phyloP scores from a whole-genome alignment of 2,797 vertebrate species.

The Cryptoprocta ferox region DNA sequence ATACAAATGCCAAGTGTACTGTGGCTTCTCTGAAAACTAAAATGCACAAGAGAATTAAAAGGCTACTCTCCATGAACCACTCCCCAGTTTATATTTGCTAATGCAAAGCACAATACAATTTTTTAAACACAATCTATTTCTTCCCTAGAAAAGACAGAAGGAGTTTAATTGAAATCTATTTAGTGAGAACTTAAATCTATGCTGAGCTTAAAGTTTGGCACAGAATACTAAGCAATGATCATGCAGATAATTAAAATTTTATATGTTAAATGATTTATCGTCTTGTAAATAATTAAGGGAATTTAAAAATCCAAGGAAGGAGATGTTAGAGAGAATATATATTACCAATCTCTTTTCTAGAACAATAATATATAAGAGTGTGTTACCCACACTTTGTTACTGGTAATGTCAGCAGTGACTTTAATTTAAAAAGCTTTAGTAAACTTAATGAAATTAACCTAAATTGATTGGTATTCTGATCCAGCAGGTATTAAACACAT shows the following conservation, averaged over 20 bases:
- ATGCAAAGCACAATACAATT: slow-evolving; percentile 69
- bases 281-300: slow-evolving; percentile 88
- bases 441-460: slow-evolving; percentile 81
- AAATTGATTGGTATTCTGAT: slow-evolving; percentile 79
- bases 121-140: slow-evolving; percentile 76
- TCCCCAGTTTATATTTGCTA: slow-evolving; percentile 56
- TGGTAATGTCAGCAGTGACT: slow-evolving; percentile 53
- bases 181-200: slow-evolving; percentile 82
- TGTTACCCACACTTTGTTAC: slow-evolving; percentile 64
- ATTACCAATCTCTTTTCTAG: slow-evolving; percentile 64
- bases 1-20: slow-evolving; percentile 63
- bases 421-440: slow-evolving; percentile 81
- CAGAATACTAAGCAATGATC: slow-evolving; percentile 86
- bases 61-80: slow-evolving; percentile 62
- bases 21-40: slow-evolving; percentile 75
- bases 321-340: slow-evolving; percentile 75
- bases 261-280: slow-evolving; percentile 89
- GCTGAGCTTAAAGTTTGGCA: slow-evolving; percentile 85
- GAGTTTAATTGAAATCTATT: slow-evolving; percentile 84
- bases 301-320: slow-evolving; percentile 84
- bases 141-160: slow-evolving; percentile 69
- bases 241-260: slow-evolving; percentile 88
- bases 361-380: slow-evolving; percentile 62
- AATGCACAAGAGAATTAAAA: slow-evolving; percentile 77
- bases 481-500: slow-evolving; percentile 78